These are phyloP conservation scores for Porites rus DNA, from an alignment of 92 coral and sea anemone genomes.

Conservation along the genomic window DNA sequence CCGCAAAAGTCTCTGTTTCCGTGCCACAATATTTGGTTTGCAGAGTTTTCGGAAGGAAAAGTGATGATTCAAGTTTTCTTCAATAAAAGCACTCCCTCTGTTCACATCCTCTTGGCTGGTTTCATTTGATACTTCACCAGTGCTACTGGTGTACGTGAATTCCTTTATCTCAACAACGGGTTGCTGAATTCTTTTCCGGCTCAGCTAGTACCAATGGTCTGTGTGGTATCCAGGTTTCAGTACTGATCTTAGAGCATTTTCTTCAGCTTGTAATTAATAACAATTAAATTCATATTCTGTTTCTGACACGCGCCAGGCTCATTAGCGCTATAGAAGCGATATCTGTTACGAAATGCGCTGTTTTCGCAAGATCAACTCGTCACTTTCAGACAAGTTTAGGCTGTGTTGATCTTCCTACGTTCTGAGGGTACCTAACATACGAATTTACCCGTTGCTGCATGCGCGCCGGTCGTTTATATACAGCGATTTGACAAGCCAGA, in stretches of 20 bases:
- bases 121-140: neutral
- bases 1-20: constrained; percentile 1
- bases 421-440: neutral
- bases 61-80: neutral
- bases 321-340: constrained; percentile 34
- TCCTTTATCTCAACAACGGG: neutral
- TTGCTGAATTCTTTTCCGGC: neutral
- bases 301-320: constrained; percentile 48
- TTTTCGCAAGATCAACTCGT: constrained; percentile 20
- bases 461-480: neutral
- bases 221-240: constrained; percentile 4
- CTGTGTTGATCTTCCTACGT: neutral
- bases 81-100: neutral
- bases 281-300: constrained; percentile 39
- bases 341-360: constrained; percentile 25
- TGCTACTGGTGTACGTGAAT: too few relatives aligned
- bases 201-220: neutral
- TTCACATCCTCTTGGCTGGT: neutral
- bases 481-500: neutral
- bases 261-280: constrained; percentile 20
- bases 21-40: constrained; percentile 38
- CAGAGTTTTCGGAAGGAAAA: neutral
- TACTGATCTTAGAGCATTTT: constrained; percentile 7
- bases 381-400: neutral
- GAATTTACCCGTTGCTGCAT: neutral